Base-by-base conservation (phyloP, 2,888 invertebrate genomes). In the Pasiphila rectangulata region DNA sequence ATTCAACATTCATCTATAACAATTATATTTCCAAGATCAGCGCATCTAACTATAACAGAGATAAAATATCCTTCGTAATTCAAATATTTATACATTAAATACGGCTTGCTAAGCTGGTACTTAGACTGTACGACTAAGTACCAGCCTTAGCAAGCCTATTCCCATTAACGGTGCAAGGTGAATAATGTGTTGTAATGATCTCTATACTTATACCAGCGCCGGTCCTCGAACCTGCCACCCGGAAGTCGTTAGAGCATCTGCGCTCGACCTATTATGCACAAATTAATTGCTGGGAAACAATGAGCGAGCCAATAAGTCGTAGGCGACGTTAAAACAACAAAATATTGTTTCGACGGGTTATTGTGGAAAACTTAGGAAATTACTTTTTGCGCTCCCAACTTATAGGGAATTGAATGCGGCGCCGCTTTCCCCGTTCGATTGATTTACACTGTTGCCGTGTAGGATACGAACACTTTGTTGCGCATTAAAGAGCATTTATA, bases 171-270 rank as follows among this genome's bases (percentile, higher is more conserved):
- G 20, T 29, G 23, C 25, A 24, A 29, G 30, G 38, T 41, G 41
- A 27, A 25, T 34, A 36, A 24, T 34, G 27, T 36, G 29, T 20
- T 24, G 15, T 45, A 50, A 48, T 51, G 38, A 59, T 52, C 64
- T 67, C 73, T 77, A 79, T 72, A 75, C 32, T 10, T 75, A 72
- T 73, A 75, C 72, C 57, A 34, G 46, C 42, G 34, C 47, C 37
- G 53, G 59, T 61, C 67, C 65, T 69, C 68, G 61, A 72, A 71
- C 64, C 67, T 67, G 65, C 59, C 51, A 67, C 64, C 70, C 71
- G 80, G 79, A 81, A 78, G 75, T 79, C 68, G 69, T 73, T 71
- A 65, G 63, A 63, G 55, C 62, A 70, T 61, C 66, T 69, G 63
- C 60, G 72, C 61, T 73, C 73, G 79, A 75, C 77, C 79, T 69